Conservation (phyloP, 1,140 invertebrate species). For the Ceratina australensis region DNA sequence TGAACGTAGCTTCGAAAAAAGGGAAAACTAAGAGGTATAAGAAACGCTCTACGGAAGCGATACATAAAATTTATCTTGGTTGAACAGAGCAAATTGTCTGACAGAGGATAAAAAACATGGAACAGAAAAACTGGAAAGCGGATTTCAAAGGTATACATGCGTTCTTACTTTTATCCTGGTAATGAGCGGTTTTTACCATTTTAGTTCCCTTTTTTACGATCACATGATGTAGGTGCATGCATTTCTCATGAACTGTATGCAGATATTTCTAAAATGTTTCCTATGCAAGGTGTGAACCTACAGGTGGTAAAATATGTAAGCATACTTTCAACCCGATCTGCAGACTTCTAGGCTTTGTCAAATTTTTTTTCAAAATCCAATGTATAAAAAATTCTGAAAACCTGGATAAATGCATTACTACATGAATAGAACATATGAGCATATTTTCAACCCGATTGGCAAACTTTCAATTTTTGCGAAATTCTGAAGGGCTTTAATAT, state of each 20-base stretch:
- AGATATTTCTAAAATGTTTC: slow-evolving; percentile 7
- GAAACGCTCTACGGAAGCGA: neutral
- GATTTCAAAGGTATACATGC: slow-evolving; percentile 39
- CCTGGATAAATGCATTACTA: too few relatives aligned
- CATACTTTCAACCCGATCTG: too few relatives aligned
- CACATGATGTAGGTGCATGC: neutral
- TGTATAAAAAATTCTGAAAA: too few relatives aligned
- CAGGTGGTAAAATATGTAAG: too few relatives aligned
- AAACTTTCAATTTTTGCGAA: too few relatives aligned
- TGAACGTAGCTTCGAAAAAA: neutral
- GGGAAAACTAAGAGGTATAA: neutral
- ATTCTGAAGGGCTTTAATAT: too few relatives aligned
- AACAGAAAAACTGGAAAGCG: slow-evolving; percentile 12
- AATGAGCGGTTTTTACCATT: slow-evolving; percentile 48
- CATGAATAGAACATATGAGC: too few relatives aligned
- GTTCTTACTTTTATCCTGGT: slow-evolving; percentile 38
- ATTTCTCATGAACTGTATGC: slow-evolving; percentile 67
- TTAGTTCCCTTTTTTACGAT: slow-evolving; percentile 13
- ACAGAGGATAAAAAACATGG: slow-evolving; percentile 1
- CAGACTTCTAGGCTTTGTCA: too few relatives aligned
- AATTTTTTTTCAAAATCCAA: too few relatives aligned
- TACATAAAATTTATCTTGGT: slow-evolving; percentile 45
- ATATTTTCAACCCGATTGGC: too few relatives aligned
- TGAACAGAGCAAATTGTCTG: neutral
- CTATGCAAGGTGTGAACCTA: too few relatives aligned